Conservation (phyloP, 1,140 invertebrate species). For the Trichonephila clavata region DNA sequence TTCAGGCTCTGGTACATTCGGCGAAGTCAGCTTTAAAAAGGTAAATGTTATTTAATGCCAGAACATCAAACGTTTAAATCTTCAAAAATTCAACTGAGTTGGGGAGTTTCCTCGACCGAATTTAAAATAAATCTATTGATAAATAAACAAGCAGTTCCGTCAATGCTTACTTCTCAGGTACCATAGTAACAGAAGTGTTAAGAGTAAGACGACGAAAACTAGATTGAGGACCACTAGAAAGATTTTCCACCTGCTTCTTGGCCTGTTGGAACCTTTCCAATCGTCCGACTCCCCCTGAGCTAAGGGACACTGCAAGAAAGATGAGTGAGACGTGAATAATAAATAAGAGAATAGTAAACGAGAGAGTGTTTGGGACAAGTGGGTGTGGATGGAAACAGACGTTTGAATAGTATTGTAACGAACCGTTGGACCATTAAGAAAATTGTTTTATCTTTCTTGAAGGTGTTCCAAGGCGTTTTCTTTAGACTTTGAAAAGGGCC, state of each 20-base stretch:
- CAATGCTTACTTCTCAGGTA: conserved; percentile 57
- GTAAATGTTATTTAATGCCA: too few relatives aligned
- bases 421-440: neutral
- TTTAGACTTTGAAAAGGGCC: neutral
- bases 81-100: too few relatives aligned
- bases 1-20: too few relatives aligned
- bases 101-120: too few relatives aligned
- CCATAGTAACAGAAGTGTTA: conserved; percentile 59
- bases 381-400: neutral
- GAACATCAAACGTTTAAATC: too few relatives aligned
- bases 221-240: conserved; percentile 49
- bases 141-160: too few relatives aligned
- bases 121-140: too few relatives aligned
- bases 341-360: neutral
- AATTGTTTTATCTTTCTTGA: neutral
- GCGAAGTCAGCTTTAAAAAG: too few relatives aligned
- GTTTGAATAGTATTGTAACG: neutral
- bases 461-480: neutral
- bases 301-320: conserved; percentile 63
- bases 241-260: conserved; percentile 61
- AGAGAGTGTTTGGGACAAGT: neutral
- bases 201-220: conserved; percentile 46
- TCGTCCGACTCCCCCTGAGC: conserved; percentile 62
- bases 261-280: conserved; percentile 65
- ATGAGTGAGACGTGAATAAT: neutral